Evolutionary conservation across 2,797 vertebrate genomes (phyloP).

Genomic region (Cirrhinus molitorella): DNA sequence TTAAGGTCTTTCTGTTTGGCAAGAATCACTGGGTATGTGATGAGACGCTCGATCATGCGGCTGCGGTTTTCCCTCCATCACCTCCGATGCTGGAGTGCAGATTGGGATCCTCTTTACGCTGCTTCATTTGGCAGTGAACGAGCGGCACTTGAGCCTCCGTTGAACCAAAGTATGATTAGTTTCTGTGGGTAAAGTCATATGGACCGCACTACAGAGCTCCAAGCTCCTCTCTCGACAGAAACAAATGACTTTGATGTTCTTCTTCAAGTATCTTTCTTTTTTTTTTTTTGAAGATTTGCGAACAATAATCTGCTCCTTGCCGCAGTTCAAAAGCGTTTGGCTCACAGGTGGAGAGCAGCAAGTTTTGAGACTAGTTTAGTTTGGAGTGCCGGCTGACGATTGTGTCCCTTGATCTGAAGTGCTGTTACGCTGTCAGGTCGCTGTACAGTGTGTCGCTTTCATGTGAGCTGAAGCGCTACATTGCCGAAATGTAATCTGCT

Average conservation of each 20-base stretch:
- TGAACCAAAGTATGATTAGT: slow-evolving; percentile 21
- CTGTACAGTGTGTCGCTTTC: slow-evolving; percentile 32
- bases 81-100: not conserved
- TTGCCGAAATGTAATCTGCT: slow-evolving; percentile 53
- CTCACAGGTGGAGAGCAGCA: slow-evolving; percentile 4
- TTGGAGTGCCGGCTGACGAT: slow-evolving; percentile 24
- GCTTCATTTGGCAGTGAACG: slow-evolving; percentile 31
- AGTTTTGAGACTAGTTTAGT: slow-evolving; percentile 17
- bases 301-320: not conserved
- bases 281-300: not conserved
- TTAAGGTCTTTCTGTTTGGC: not conserved
- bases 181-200: slow-evolving; percentile 16
- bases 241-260: slow-evolving; percentile 28
- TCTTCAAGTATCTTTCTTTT: slow-evolving; percentile 16
- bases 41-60: not conserved
- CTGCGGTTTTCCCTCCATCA: not conserved
- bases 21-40: not conserved
- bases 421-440: slow-evolving; percentile 10
- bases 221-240: slow-evolving; percentile 1
- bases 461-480: slow-evolving; percentile 34
- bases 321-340: not conserved
- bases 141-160: slow-evolving; percentile 5
- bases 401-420: slow-evolving; percentile 28
- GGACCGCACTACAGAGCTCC: not conserved
- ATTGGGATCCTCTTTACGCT: slow-evolving; percentile 12